phyloP scores from a whole-genome alignment of 2,113 vertebrate species.

The Pluvialis apricaria region DNA sequence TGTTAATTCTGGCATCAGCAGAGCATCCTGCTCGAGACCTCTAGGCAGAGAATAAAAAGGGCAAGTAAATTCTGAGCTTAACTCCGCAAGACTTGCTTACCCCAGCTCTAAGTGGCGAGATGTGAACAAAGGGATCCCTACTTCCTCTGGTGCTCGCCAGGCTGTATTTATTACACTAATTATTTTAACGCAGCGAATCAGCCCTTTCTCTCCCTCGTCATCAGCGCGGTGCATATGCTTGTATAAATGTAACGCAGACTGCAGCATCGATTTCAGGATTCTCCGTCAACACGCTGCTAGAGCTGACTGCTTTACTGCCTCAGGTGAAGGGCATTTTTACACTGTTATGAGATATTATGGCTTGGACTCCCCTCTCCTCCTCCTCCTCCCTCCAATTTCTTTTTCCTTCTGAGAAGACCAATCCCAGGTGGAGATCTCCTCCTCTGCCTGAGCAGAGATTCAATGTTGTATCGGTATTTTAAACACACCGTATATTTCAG shows the following conservation, averaged over 20 bases:
- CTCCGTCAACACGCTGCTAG: neutral
- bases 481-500: neutral
- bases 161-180: conserved; percentile 42
- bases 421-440: neutral
- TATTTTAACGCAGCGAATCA: conserved; percentile 12
- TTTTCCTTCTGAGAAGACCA: neutral
- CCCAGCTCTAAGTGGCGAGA: neutral
- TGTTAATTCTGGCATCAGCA: neutral
- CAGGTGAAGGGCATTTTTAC: neutral
- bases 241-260: neutral
- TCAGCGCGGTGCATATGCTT: neutral
- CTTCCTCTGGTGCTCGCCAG: neutral
- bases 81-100: neutral
- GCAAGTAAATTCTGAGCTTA: neutral
- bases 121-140: conserved; percentile 19
- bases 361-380: neutral
- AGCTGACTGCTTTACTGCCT: neutral
- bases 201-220: neutral
- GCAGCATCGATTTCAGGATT: neutral
- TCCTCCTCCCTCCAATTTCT: neutral
- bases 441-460: neutral
- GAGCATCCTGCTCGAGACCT: neutral
- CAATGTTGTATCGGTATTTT: neutral
- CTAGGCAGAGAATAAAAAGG: neutral
- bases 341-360: neutral